These are phyloP conservation scores for Hermodice carunculata DNA, from an alignment of 2,888 invertebrate genomes.

Conservation along the genomic window DNA sequence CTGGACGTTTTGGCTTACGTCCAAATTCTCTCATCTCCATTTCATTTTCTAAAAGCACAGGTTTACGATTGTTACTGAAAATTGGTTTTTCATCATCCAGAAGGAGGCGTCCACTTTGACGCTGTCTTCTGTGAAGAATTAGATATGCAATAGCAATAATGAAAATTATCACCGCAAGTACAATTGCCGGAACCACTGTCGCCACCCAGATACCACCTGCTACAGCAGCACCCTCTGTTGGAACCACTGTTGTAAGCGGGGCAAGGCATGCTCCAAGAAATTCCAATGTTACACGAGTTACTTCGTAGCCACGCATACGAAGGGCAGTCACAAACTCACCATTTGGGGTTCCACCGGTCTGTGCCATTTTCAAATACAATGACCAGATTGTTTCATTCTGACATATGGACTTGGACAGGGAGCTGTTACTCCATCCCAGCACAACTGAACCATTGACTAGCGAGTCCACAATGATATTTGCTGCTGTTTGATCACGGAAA, in stretches of 20 bases:
- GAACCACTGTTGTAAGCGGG: not conserved
- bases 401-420: slow-evolving; percentile 32
- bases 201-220: too few species aligned
- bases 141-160: too few species aligned
- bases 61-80: slow-evolving; percentile 52
- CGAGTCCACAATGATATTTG: slow-evolving; percentile 36
- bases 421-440: slow-evolving; percentile 45
- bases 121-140: slow-evolving; percentile 27
- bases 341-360: too few species aligned
- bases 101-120: slow-evolving; percentile 21
- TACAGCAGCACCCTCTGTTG: not conserved
- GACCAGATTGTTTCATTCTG: slow-evolving; percentile 31
- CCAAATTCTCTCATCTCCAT: slow-evolving; percentile 47
- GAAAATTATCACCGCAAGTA: slow-evolving; percentile 39
- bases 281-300: too few species aligned
- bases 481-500: slow-evolving; percentile 29
- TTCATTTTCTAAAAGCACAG: slow-evolving; percentile 56
- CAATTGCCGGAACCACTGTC: slow-evolving; percentile 43
- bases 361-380: slow-evolving; percentile 28
- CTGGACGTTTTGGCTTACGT: slow-evolving; percentile 45
- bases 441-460: slow-evolving; percentile 40
- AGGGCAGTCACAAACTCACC: too few species aligned
- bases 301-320: too few species aligned
- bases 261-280: slow-evolving; percentile 11
- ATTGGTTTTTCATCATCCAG: slow-evolving; percentile 46